These are phyloP conservation scores for Itoplectis maculator DNA, from an alignment of 2,888 invertebrate genomes.

Conservation along the genomic window DNA sequence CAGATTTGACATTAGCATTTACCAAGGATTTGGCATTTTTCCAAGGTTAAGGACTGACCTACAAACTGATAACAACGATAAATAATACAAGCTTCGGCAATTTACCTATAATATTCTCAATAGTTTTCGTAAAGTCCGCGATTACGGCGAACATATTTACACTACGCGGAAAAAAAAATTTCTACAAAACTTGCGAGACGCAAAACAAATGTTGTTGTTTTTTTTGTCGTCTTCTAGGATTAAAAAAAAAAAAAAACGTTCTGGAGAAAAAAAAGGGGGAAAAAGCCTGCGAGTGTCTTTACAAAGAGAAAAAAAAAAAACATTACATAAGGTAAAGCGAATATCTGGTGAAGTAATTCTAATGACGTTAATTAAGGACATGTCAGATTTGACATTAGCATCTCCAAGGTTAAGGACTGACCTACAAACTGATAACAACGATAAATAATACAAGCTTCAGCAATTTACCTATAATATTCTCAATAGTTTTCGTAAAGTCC, in stretches of 20 bases:
- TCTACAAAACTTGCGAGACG: no score
- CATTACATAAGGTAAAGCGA: neutral
- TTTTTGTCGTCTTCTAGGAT: no score
- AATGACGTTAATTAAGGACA: neutral
- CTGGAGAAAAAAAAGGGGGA: neutral
- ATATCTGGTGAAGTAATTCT: neutral
- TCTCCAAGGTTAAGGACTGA: constrained; percentile 47
- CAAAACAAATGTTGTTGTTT: no score
- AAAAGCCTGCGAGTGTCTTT: neutral
- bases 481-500: constrained; percentile 73
- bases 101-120: constrained; percentile 79
- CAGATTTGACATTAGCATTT: constrained; percentile 51
- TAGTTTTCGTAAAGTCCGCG: constrained; percentile 71
- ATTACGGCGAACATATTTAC: constrained; percentile 72
- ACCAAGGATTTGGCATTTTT: no score
- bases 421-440: constrained; percentile 14
- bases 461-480: constrained; percentile 77
- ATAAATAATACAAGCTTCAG: neutral
- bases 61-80: constrained; percentile 12
- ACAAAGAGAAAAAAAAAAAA: neutral
- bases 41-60: constrained; percentile 49
- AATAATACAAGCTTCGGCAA: constrained; percentile 19
- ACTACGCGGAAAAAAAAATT: no score
- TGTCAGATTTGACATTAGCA: constrained; percentile 52
- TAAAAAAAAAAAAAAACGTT: constrained; percentile 11